Evolutionary conservation across 2,888 invertebrate genomes (phyloP).

Genomic region (Meteorus cinctellus): DNA sequence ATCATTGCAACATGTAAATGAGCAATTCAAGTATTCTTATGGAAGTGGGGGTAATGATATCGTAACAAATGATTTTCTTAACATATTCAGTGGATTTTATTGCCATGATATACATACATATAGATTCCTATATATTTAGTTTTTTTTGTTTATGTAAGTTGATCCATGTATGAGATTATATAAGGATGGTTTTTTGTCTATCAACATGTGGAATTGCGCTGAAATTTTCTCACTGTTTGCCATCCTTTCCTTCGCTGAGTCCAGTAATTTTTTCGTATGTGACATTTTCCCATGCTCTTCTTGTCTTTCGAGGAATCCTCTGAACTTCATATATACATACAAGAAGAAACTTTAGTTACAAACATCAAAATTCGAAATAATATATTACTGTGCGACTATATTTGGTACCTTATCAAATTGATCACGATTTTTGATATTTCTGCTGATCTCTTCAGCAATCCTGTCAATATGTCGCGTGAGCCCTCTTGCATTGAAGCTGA

Average conservation of each 20-base stretch:
- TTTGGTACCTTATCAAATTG: constrained; percentile 37
- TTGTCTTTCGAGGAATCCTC: constrained; percentile 27
- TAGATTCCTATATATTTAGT: background rate
- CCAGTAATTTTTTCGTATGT: background rate
- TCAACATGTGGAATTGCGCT: background rate
- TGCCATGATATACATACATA: background rate
- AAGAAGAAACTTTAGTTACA: background rate
- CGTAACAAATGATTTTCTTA: background rate
- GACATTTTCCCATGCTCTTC: constrained; percentile 24
- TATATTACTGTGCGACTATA: too few relatives aligned
- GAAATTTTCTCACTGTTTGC: constrained; percentile 8
- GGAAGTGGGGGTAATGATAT: background rate
- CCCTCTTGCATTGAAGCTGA: constrained; percentile 29
- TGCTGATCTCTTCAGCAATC: background rate
- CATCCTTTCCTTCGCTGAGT: constrained; percentile 11
- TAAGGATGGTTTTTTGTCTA: constrained; percentile 17
- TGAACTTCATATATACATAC: constrained; percentile 14
- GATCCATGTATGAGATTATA: constrained; percentile 18
- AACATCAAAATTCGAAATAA: too few relatives aligned
- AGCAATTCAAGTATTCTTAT: too few relatives aligned
- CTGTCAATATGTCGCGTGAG: background rate
- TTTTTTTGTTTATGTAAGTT: background rate
- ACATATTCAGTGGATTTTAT: background rate
- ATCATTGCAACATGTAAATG: background rate
- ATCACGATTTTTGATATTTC: constrained; percentile 17